Evolutionary conservation across 2,797 vertebrate species (phyloP), one percentile per base, ranked within the genome.

Genomic region (Sphenodon punctatus): DNA sequence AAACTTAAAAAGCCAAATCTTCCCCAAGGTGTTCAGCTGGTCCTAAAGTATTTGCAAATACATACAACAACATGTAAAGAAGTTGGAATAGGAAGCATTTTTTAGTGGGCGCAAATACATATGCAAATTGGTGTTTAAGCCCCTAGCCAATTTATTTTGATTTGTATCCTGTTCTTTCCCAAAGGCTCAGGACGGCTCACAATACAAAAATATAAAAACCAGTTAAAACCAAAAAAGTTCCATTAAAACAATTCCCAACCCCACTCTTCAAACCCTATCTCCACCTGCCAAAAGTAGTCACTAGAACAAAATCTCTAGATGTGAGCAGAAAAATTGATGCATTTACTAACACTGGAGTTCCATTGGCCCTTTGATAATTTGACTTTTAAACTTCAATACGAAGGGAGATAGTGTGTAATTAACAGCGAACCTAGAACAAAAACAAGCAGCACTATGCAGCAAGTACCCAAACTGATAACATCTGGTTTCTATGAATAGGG

Each of bases 311-410:
- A 51, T 10, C 15, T 38, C 5, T 10, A 43, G 25, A 16, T 22
- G 49, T 0, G 1, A 4, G n/a, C 1, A 0, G 0, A 2, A 30
- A 22, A 72, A 45, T 34, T 8, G 64, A 8, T 49, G 58, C 17
- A 32, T 16, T 88, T 78, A 53, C 19, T 61, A 51, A 68, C 48
- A 11, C 43, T 66, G 25, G 27, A 60, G 19, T 17, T 69, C 14
- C 32, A 22, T 1, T 16, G n/a, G 25, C 38, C 39, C 27, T 32
- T 51, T 69, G 53, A 55, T 60, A 1, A 56, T 2, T 56, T 30
- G 30, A 9, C 3, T 17, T 59, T 43, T 75, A 27, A 23, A 41
- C 39, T 15, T 38, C 66, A 69, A 27, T 27, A 61, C 42, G 64
- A 30, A 53, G 16, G 32, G 55, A 58, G 4, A 34, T 58, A 36